These are phyloP conservation scores for Cinclus cinclus DNA, from an alignment of 2,113 vertebrate genomes.

Conservation along the genomic window DNA sequence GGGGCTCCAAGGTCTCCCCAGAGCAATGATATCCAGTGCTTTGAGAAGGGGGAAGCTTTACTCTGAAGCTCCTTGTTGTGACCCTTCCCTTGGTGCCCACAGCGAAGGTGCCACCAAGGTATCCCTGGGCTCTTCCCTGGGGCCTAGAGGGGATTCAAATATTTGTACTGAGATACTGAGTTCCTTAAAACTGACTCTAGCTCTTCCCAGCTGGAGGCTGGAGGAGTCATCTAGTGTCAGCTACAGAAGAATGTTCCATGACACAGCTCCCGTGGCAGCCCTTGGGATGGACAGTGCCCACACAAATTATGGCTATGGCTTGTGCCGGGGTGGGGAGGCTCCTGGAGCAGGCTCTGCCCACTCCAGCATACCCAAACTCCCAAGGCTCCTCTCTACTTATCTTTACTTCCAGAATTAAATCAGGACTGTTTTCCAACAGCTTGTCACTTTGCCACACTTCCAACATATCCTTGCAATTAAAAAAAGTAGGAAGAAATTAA, in stretches of 20 bases:
- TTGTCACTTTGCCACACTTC: not conserved
- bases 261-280: not conserved
- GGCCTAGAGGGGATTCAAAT: not conserved
- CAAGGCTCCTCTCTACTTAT: not conserved
- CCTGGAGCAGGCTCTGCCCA: not conserved
- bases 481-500: not conserved
- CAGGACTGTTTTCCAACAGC: not conserved
- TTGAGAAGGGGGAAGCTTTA: not conserved
- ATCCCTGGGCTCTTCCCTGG: not conserved
- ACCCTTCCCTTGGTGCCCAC: not conserved
- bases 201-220: not conserved
- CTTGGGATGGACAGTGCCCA: not conserved
- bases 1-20: not conserved
- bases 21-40: not conserved
- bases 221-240: slow-evolving; percentile 15
- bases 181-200: not conserved
- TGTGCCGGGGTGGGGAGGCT: not conserved
- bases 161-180: not conserved
- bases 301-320: not conserved
- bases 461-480: not conserved
- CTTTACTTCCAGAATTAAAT: not conserved
- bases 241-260: slow-evolving; percentile 25
- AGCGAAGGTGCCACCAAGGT: not conserved
- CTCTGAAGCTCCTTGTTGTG: not conserved
- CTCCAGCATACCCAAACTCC: not conserved